Percentiles rank a stretch among this genome's conserved stretches.
These are phyloP conservation scores for Piezodorus guildinii DNA, from an alignment of 1,140 invertebrate species.

Conservation along the genomic window DNA sequence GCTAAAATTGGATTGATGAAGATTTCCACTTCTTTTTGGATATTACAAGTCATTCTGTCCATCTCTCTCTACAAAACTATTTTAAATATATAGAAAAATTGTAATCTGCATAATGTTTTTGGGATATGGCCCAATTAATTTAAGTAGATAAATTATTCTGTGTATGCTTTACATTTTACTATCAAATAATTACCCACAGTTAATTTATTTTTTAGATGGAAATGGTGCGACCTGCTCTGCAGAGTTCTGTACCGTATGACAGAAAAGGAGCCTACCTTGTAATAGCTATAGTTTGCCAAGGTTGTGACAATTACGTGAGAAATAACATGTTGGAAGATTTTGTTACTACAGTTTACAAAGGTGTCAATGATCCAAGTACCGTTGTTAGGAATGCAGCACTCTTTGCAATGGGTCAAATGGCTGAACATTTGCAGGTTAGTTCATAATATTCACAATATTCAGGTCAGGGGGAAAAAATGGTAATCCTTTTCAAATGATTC, in stretches of 20 bases:
- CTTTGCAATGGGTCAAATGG: constrained; percentile 71
- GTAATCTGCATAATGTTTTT: no score
- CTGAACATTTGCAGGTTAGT: constrained; percentile 58
- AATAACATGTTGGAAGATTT: constrained; percentile 58
- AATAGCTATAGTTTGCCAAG: constrained; percentile 65
- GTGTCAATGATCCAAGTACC: constrained; percentile 48
- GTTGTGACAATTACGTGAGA: constrained; percentile 63
- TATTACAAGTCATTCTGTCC: no score
- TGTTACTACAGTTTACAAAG: constrained; percentile 54
- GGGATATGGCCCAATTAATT: no score
- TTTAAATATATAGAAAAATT: no score
- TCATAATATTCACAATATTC: no score
- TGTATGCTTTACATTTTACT: neutral
- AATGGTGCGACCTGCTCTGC: constrained; percentile 48
- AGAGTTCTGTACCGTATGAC: constrained; percentile 42
- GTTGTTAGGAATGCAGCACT: constrained; percentile 61
- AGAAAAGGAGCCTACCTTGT: constrained; percentile 60
- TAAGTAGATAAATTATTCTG: neutral
- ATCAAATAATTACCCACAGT: neutral
- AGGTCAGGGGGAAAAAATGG: no score
- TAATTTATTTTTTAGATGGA: constrained; percentile 37
- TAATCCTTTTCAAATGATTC: no score
- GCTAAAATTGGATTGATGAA: no score
- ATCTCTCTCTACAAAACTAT: no score
- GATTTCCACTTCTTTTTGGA: no score